phyloP scores from a whole-genome alignment of 2,113 vertebrate species.

The Narcine bancroftii region DNA sequence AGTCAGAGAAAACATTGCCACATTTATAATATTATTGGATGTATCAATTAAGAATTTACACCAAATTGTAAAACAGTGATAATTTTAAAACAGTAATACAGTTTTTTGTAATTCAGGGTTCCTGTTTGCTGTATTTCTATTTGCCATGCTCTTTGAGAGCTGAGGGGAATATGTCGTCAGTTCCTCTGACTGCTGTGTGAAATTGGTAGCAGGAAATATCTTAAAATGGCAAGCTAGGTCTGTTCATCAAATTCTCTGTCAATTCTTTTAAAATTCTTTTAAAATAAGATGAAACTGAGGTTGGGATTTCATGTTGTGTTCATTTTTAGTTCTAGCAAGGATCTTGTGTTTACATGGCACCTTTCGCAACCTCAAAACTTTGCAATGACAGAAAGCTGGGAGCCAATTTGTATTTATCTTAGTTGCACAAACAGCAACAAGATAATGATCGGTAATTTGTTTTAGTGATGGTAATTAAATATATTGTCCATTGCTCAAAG shows the following conservation, averaged over 20 bases:
- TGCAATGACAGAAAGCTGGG: neutral
- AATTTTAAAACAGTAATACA: neutral
- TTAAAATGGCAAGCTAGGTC: neutral
- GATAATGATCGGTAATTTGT: neutral
- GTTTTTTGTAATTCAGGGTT: neutral
- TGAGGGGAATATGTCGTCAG: neutral
- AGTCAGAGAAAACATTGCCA: neutral
- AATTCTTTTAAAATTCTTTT: neutral
- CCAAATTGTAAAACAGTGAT: neutral
- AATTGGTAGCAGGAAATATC: neutral
- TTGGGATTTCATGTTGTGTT: neutral
- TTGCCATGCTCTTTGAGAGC: neutral
- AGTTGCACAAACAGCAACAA: neutral
- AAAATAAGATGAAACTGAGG: neutral
- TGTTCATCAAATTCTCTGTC: neutral
- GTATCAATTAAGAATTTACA: neutral
- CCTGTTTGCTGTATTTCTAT: neutral
- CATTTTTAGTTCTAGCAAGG: neutral
- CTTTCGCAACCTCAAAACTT: neutral
- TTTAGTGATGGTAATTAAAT: constrained; percentile 1
- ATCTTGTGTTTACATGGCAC: neutral
- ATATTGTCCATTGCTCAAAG: neutral
- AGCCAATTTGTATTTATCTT: neutral
- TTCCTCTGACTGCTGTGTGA: neutral
- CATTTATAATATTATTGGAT: neutral